phyloP scores from a whole-genome alignment of 2,888 invertebrate genomes.

The Oxystoma pomonae region DNA sequence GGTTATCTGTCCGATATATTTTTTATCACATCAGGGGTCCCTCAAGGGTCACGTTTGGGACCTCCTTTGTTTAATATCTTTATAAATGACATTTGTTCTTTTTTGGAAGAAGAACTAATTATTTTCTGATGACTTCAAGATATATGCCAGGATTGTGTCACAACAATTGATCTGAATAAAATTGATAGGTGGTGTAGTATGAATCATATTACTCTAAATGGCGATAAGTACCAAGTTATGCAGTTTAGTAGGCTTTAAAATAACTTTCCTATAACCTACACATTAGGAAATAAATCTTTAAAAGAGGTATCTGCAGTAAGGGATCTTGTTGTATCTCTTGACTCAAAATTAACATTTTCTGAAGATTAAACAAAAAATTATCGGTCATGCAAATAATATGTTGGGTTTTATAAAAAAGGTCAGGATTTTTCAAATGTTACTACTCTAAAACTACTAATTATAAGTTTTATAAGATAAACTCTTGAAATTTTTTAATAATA shows the following conservation, averaged over 20 bases:
- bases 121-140: neutral
- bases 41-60: neutral
- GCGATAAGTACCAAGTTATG: neutral
- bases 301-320: neutral
- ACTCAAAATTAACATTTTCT: neutral
- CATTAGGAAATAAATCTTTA: neutral
- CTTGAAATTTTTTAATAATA: neutral
- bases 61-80: neutral
- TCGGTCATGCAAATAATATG: neutral
- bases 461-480: neutral
- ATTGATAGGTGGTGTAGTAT: neutral
- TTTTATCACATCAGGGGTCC: neutral
- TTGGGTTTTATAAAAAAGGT: neutral
- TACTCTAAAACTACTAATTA: neutral
- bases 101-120: neutral
- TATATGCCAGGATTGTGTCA: neutral
- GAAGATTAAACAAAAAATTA: neutral
- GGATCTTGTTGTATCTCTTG: neutral
- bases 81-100: neutral
- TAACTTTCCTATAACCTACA: neutral
- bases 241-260: neutral
- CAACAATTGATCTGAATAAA: neutral
- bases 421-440: neutral
- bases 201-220: neutral
- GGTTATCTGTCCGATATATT: too few relatives aligned